A percentile compares a stretch with the other conserved stretches of the same genome.
Conservation (phyloP, 2,797 vertebrate species). For the Rhinatrema bivittatum region DNA sequence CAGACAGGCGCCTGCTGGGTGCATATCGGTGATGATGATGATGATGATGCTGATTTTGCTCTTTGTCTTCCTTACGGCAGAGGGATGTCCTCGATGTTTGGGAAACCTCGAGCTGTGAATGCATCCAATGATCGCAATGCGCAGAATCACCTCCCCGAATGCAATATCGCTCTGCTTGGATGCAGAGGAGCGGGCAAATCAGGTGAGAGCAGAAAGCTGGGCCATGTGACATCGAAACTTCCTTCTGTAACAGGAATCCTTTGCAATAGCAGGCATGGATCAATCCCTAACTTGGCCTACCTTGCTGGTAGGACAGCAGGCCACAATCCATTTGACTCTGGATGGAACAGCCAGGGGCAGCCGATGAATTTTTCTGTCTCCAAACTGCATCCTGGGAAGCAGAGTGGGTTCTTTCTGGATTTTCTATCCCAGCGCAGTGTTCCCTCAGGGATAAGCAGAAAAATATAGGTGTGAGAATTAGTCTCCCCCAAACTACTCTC, state of each 20-base stretch:
- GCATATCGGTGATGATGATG: too few relatives aligned
- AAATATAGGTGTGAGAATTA: too few relatives aligned
- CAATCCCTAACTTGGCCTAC: not conserved
- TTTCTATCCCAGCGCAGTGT: too few relatives aligned
- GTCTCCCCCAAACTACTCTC: too few relatives aligned
- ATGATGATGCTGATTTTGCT: too few relatives aligned
- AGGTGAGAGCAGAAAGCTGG: constrained; percentile 54
- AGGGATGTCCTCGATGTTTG: constrained; percentile 70
- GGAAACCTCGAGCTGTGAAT: constrained; percentile 54
- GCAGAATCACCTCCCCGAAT: constrained; percentile 52
- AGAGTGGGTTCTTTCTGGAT: too few relatives aligned
- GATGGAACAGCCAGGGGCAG: not conserved
- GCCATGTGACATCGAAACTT: not conserved
- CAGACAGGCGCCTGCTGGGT: too few relatives aligned
- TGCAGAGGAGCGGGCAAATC: constrained; percentile 80
- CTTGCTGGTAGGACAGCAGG: not conserved
- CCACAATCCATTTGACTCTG: not conserved
- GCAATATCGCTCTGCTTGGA: constrained; percentile 79
- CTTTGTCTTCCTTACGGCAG: not conserved
- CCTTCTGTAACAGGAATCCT: not conserved
- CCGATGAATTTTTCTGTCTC: too few relatives aligned
- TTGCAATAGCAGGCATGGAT: not conserved
- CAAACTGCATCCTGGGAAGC: too few relatives aligned
- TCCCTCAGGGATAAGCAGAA: too few relatives aligned
- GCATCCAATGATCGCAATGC: constrained; percentile 39